Base-by-base conservation (phyloP, 2,113 vertebrate species). In the Myotis lucifugus region DNA sequence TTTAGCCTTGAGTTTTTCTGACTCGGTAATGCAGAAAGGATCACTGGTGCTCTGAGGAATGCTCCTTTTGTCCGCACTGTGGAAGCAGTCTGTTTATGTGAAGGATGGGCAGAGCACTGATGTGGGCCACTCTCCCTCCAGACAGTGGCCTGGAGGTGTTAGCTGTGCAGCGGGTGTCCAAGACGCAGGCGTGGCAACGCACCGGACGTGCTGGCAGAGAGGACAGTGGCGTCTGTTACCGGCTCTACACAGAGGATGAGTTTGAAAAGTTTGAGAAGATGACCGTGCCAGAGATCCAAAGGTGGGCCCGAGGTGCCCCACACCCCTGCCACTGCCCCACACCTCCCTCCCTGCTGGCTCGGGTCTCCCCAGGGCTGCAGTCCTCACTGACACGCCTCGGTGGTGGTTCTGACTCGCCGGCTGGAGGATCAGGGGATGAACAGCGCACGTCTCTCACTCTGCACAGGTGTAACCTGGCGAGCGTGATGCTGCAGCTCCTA, bases 171-270 rank as follows among this genome's bases (percentile, higher is more conserved):
- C 98, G 99, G 8, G 98, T 99, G 21, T 99, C 99, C 0, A 99
- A 99, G 98, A 99, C 99, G 0, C 99, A 99, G 98, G 99, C 99
- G 0, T 99, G 99, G 99, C 99, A 99, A 95, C 99, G 99, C 29
- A 98, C 99, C 0, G 99, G 99, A 37, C 98, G 99, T 27, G 99
- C 99, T 0, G 99, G 99, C 50, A 97, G 99, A 42, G 99, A 99
- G 96, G 98, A 99, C 77, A 99, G 99, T 0, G 99, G 99, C 1
- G 42, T 98, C 96, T 99, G 99, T 93, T 99, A 99, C 92, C 99
- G 99, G 9, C 99, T 99, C 56, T 99, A 99, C 98, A 99, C 99
- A 0, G 99, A 99, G 97, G 98, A 99, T 0, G 99, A 99, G 88
- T 99, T 99, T 6, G 99, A 99, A 93, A 99, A 98, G 95, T 98